Conservation (phyloP, 2,888 invertebrate species). For the Oligia fasciuncula region DNA sequence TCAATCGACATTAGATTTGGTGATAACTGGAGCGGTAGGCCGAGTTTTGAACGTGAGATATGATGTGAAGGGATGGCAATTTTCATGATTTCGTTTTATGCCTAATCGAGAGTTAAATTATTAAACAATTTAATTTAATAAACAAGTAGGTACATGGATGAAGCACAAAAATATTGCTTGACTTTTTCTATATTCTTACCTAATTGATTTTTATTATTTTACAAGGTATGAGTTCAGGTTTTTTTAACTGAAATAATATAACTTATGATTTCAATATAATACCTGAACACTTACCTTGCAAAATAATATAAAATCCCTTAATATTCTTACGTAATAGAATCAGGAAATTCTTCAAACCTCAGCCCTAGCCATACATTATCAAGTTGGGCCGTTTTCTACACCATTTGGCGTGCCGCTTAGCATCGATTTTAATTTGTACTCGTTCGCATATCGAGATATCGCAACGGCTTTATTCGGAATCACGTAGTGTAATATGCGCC, state of each 20-base stretch:
- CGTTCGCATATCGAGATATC: constrained; percentile 65
- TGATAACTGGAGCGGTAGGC: constrained; percentile 65
- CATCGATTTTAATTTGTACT: constrained; percentile 77
- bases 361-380: constrained; percentile 72
- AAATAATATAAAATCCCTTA: neutral
- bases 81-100: neutral
- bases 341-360: constrained; percentile 45
- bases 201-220: neutral
- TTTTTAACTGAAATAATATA: neutral
- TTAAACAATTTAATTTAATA: neutral
- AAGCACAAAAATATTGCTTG: neutral
- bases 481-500: constrained; percentile 67
- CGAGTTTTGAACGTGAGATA: constrained; percentile 43
- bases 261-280: neutral
- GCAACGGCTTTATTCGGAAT: constrained; percentile 66
- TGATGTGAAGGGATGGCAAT: constrained; percentile 41
- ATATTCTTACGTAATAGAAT: constrained; percentile 33
- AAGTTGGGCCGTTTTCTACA: constrained; percentile 76
- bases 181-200: neutral
- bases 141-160: neutral
- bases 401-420: constrained; percentile 73
- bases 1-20: constrained; percentile 69
- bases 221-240: neutral
- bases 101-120: too few relatives aligned
- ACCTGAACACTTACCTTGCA: neutral